A percentile compares a stretch with the other conserved stretches of the same genome.
Evolutionary conservation across 2,113 vertebrate species (phyloP).

Genomic region (Daubentonia madagascariensis): DNA sequence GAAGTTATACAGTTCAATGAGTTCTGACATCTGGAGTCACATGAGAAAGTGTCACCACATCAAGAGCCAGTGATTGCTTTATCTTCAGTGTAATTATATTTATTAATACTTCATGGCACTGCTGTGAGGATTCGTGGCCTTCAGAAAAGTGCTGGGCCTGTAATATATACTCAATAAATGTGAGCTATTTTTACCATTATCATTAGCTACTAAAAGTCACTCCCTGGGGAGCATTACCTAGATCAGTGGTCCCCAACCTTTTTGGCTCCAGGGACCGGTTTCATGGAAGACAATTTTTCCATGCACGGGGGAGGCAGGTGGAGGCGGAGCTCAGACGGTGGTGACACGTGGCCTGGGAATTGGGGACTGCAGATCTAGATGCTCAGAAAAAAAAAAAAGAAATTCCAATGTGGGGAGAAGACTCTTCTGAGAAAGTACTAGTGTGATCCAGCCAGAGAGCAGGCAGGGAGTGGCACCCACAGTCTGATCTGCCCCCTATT

Average conservation of each 20-base stretch:
- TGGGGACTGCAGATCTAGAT: neutral
- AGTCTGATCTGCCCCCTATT: neutral
- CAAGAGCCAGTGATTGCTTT: rapidly evolving
- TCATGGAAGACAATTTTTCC: too few relatives aligned
- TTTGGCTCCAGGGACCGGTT: too few relatives aligned
- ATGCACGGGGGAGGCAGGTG: rapidly evolving
- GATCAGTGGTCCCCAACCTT: too few relatives aligned
- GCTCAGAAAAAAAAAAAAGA: neutral
- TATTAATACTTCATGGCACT: neutral
- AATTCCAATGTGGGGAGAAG: neutral
- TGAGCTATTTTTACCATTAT: neutral
- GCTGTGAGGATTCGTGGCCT: neutral
- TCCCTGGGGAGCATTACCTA: neutral
- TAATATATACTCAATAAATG: rapidly evolving
- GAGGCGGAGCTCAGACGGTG: too few relatives aligned
- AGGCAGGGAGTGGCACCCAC: rapidly evolving
- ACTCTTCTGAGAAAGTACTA: neutral
- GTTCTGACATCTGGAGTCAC: neutral
- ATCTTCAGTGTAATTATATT: neutral
- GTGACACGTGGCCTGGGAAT: too few relatives aligned
- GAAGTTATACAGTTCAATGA: neutral
- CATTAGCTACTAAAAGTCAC: neutral
- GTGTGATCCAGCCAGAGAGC: neutral
- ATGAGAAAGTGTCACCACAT: rapidly evolving
- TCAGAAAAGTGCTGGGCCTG: rapidly evolving